Evolutionary conservation across 2,113 vertebrate species (phyloP).

Genomic region (Oryzias javanicus): DNA sequence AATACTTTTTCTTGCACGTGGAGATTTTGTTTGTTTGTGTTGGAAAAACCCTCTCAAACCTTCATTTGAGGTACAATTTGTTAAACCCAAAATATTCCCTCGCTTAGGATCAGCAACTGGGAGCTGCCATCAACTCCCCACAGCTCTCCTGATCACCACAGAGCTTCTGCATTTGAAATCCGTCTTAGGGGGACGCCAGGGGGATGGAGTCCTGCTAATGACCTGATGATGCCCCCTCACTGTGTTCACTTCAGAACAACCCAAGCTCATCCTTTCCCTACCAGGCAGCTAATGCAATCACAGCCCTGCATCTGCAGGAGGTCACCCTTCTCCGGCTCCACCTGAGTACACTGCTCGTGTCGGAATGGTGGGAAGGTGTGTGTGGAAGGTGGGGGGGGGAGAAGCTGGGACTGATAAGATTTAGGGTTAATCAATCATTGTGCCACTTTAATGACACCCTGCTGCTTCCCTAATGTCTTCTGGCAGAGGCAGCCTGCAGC

Average conservation of each 20-base stretch:
- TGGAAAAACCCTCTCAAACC: too few species aligned
- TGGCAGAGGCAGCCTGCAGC: slow-evolving; percentile 75
- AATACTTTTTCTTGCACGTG: too few species aligned
- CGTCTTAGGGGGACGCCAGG: slow-evolving; percentile 32
- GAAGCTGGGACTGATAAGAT: slow-evolving; percentile 44
- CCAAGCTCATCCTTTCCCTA: slow-evolving; percentile 66
- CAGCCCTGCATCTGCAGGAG: slow-evolving; percentile 76
- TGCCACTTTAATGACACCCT: slow-evolving; percentile 77
- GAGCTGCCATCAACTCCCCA: slow-evolving; percentile 54
- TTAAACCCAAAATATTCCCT: too few species aligned
- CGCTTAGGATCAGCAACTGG: background rate
- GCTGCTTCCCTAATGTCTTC: slow-evolving; percentile 82
- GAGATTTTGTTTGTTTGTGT: too few species aligned
- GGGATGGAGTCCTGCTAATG: slow-evolving; percentile 57
- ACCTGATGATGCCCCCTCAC: slow-evolving; percentile 54
- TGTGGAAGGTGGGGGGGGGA: slow-evolving; percentile 27
- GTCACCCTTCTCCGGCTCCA: slow-evolving; percentile 57
- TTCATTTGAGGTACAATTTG: too few species aligned
- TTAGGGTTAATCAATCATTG: slow-evolving; percentile 83
- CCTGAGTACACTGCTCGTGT: slow-evolving; percentile 14
- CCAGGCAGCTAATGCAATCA: slow-evolving; percentile 75
- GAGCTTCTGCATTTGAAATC: slow-evolving; percentile 42
- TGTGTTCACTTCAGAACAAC: slow-evolving; percentile 67
- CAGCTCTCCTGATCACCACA: slow-evolving; percentile 35
- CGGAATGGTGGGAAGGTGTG: slow-evolving; percentile 15